Conservation (phyloP, 2,888 invertebrate genomes). For the Tenthredo notha region DNA sequence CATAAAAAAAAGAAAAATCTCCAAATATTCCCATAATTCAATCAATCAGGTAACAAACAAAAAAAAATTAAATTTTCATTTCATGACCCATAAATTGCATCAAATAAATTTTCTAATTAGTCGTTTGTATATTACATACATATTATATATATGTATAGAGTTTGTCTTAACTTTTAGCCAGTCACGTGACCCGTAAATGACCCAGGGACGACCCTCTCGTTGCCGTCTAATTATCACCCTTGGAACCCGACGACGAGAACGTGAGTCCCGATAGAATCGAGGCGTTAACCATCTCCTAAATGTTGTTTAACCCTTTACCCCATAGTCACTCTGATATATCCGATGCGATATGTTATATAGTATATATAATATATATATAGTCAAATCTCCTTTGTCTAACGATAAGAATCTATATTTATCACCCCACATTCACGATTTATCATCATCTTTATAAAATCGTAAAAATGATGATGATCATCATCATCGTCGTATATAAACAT, state of each 20-base stretch:
- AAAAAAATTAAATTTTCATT: no score
- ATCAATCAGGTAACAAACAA: no score
- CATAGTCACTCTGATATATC: background rate
- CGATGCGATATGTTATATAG: background rate
- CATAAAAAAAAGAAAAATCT: no score
- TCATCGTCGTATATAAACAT: background rate
- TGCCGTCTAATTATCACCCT: conserved; percentile 23
- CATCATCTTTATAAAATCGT: no score
- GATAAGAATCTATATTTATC: background rate
- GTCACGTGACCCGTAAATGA: conserved; percentile 28
- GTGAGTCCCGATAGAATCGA: conserved; percentile 27
- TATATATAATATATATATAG: background rate
- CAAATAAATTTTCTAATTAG: background rate
- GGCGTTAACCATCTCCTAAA: conserved; percentile 26
- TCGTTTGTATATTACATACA: background rate
- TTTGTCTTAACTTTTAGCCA: conserved; percentile 17
- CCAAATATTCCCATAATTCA: no score
- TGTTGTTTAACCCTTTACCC: conserved; percentile 37
- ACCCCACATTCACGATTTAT: background rate
- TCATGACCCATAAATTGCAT: background rate
- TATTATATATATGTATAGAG: background rate
- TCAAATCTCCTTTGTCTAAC: background rate
- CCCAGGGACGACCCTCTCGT: conserved; percentile 26
- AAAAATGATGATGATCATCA: background rate
- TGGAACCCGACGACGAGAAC: conserved; percentile 22